A percentile compares a stretch with the other conserved stretches of the same genome.
phyloP scores from a whole-genome alignment of 2,888 invertebrate genomes.

The Cosmia trapezina region DNA sequence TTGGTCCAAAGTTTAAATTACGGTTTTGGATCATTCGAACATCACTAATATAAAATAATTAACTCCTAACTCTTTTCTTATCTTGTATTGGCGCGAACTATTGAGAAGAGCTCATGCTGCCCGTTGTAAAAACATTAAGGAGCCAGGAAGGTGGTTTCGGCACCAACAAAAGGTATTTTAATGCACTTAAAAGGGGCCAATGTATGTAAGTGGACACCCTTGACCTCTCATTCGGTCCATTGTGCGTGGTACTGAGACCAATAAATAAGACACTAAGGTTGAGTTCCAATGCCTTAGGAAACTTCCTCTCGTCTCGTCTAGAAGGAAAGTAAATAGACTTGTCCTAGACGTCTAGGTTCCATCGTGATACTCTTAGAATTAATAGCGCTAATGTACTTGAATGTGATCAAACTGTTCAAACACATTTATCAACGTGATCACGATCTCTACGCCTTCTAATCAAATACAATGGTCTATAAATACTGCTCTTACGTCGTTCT shows the following conservation, averaged over 20 bases:
- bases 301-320: slow-evolving; percentile 15
- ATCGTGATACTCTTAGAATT: slow-evolving; percentile 28
- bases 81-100: background rate
- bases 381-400: slow-evolving; percentile 31
- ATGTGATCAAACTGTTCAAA: slow-evolving; percentile 25
- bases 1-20: background rate
- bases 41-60: background rate
- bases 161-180: background rate
- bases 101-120: too few relatives aligned
- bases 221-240: too few relatives aligned
- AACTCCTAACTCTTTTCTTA: background rate
- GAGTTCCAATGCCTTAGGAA: slow-evolving; percentile 19
- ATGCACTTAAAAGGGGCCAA: background rate
- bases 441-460: slow-evolving; percentile 33
- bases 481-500: slow-evolving; percentile 25
- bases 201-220: too few relatives aligned
- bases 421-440: slow-evolving; percentile 47
- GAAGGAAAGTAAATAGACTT: slow-evolving; percentile 42
- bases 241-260: background rate
- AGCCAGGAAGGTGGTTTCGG: background rate
- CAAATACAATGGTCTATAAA: slow-evolving; percentile 35
- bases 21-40: background rate
- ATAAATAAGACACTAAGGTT: slow-evolving; percentile 15
- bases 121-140: background rate
- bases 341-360: slow-evolving; percentile 22